Conservation (phyloP, 2,113 vertebrate species). For the Nycticorax nycticorax region DNA sequence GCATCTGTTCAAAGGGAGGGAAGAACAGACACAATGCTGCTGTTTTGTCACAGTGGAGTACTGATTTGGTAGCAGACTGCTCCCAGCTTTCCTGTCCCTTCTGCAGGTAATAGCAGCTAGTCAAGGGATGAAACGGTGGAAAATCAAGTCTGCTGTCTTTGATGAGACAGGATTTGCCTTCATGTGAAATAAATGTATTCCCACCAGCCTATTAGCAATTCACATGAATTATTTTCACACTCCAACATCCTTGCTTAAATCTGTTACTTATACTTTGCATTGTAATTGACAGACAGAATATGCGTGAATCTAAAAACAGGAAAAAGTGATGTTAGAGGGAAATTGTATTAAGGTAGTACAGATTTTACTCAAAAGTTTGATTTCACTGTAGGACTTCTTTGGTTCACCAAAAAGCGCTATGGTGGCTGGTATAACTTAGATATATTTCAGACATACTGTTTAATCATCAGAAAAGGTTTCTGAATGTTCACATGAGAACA, state of each 20-base stretch:
- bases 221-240: constrained; percentile 32
- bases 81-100: not conserved
- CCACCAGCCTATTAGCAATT: constrained; percentile 28
- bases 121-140: not conserved
- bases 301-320: not conserved
- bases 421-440: constrained; percentile 30
- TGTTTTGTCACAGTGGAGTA: not conserved
- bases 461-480: constrained; percentile 51
- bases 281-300: constrained; percentile 28
- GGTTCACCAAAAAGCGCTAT: constrained; percentile 42
- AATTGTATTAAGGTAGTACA: not conserved
- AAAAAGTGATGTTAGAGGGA: not conserved
- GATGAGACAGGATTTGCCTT: not conserved
- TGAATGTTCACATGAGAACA: constrained; percentile 5
- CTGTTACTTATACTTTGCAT: constrained; percentile 16
- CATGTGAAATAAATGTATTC: not conserved
- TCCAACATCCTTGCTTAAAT: constrained; percentile 36
- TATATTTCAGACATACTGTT: constrained; percentile 42
- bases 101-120: not conserved
- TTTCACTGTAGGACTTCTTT: constrained; percentile 49
- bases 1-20: not conserved
- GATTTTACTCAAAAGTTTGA: constrained; percentile 11
- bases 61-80: not conserved
- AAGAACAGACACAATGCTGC: not conserved
- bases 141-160: not conserved